Evolutionary conservation across 2,797 vertebrate genomes (phyloP).

Genomic region (Schizothorax lantsangensis): DNA sequence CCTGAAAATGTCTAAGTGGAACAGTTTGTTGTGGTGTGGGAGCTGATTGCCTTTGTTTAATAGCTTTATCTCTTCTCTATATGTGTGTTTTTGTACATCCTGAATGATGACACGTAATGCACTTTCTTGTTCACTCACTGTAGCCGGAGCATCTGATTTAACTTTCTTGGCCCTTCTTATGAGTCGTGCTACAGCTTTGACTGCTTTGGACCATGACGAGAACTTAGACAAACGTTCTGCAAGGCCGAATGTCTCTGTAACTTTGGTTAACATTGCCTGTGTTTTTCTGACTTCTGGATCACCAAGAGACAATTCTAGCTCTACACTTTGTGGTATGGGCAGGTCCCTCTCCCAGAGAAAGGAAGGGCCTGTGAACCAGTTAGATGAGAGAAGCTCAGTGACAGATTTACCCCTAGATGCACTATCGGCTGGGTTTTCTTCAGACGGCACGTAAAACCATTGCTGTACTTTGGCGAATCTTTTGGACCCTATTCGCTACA

Average conservation of each 20-base stretch:
- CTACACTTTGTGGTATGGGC: background rate
- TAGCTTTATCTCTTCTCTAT: slow-evolving; percentile 32
- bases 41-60: slow-evolving; percentile 48
- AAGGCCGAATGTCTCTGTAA: background rate
- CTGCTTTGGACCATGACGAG: slow-evolving; percentile 38
- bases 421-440: slow-evolving; percentile 42
- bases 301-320: background rate
- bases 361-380: background rate
- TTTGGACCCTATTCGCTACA: background rate
- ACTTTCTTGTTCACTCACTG: slow-evolving; percentile 27
- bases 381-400: slow-evolving; percentile 15
- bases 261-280: slow-evolving; percentile 3
- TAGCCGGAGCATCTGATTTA: slow-evolving; percentile 4
- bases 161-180: slow-evolving; percentile 3
- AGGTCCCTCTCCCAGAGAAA: slow-evolving; percentile 26
- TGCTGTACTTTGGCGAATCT: slow-evolving; percentile 31
- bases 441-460: slow-evolving; percentile 37
- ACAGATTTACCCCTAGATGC: slow-evolving; percentile 37
- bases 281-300: slow-evolving; percentile 47
- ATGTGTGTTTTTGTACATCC: slow-evolving; percentile 45
- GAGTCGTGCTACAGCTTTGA: slow-evolving; percentile 38
- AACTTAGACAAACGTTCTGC: background rate
- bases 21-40: slow-evolving; percentile 21
- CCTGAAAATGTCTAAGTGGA: slow-evolving; percentile 40
- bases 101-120: slow-evolving; percentile 27